Conservation (phyloP, 2,113 vertebrate genomes). For the Symphodus melops region DNA sequence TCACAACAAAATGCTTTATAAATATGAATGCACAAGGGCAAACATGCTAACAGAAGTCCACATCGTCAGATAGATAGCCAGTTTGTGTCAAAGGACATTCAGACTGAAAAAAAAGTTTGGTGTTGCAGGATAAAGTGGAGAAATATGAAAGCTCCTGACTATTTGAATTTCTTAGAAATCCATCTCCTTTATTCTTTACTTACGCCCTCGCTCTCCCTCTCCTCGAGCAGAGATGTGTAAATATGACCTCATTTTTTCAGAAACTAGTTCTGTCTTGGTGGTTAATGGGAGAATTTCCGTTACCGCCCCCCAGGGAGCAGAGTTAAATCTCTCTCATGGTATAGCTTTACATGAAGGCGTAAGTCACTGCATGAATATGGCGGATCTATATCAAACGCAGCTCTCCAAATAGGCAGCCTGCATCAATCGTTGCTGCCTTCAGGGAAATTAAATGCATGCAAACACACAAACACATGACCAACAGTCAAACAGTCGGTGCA, state of each 20-base stretch:
- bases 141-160: constrained; percentile 5
- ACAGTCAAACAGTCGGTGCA: constrained; percentile 3
- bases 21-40: neutral
- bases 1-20: too few relatives aligned
- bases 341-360: constrained; percentile 23
- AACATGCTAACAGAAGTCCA: neutral
- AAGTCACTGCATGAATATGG: constrained; percentile 40
- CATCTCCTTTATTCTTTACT: neutral
- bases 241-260: constrained; percentile 41
- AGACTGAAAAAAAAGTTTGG: neutral
- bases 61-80: neutral
- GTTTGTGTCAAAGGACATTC: constrained; percentile 12
- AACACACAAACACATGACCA: constrained; percentile 30
- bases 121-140: constrained; percentile 10
- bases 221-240: constrained; percentile 17
- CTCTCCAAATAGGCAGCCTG: neutral
- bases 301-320: constrained; percentile 13
- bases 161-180: neutral
- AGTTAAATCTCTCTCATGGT: constrained; percentile 22
- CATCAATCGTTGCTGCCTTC: constrained; percentile 22
- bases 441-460: constrained; percentile 30
- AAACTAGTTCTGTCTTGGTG: constrained; percentile 28
- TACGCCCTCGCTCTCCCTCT: neutral
- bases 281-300: constrained; percentile 33
- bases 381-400: constrained; percentile 24